These are phyloP conservation scores for Microcebus jonahi DNA, from an alignment of 2,113 vertebrate genomes.

Conservation along the genomic window DNA sequence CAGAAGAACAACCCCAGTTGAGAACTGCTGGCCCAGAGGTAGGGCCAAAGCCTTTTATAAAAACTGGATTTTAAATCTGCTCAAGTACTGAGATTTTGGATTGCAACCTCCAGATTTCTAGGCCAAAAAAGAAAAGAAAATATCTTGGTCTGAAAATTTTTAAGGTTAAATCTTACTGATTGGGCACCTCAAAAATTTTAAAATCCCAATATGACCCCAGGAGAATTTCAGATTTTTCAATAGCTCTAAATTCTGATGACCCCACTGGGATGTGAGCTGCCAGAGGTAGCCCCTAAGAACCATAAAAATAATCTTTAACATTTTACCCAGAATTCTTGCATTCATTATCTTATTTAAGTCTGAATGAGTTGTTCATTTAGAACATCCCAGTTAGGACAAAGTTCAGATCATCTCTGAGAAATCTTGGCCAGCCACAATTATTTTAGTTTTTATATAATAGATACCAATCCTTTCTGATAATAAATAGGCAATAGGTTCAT, in stretches of 20 bases:
- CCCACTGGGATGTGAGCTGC: not conserved
- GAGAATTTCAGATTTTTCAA: constrained; percentile 24
- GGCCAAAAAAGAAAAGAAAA: not conserved
- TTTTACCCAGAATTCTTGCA: not conserved
- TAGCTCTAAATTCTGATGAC: not conserved
- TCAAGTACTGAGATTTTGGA: not conserved
- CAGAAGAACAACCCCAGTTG: not conserved
- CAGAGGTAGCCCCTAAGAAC: not conserved
- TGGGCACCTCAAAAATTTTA: not conserved
- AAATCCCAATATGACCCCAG: not conserved
- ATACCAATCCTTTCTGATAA: not conserved
- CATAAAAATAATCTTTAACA: not conserved
- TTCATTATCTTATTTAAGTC: constrained; percentile 11
- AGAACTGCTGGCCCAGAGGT: not conserved
- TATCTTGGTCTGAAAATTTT: not conserved
- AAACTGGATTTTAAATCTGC: not conserved
- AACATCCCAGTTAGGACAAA: not conserved
- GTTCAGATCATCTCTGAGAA: not conserved
- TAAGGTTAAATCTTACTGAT: not conserved
- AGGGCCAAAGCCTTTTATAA: not conserved
- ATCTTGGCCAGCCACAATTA: not conserved
- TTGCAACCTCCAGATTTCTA: not conserved
- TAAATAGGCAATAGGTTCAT: not conserved
- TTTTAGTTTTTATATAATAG: not conserved
- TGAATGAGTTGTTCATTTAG: not conserved